Evolutionary conservation across 2,797 vertebrate species (phyloP).

Genomic region (Falco naumanni): DNA sequence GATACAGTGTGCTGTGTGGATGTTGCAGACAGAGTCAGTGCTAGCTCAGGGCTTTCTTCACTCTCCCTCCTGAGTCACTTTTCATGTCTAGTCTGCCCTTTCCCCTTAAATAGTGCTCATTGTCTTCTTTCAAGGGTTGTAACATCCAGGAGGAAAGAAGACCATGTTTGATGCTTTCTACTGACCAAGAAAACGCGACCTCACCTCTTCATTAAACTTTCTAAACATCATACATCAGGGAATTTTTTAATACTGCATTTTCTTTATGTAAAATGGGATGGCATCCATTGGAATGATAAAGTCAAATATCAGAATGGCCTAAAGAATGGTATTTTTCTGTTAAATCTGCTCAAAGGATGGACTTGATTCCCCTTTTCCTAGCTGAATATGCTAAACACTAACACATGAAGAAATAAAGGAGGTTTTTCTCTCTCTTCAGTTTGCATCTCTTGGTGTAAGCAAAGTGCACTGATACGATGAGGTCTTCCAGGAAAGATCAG

Average conservation of each 20-base stretch:
- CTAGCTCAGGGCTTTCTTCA: neutral
- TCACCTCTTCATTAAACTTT: neutral
- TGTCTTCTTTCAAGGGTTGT: neutral
- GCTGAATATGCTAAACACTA: neutral
- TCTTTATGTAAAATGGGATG: neutral
- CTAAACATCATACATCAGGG: neutral
- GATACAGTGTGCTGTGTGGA: neutral
- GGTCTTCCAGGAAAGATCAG: neutral
- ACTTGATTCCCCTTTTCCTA: neutral
- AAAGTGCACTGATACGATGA: neutral
- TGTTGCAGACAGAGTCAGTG: neutral
- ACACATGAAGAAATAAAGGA: neutral
- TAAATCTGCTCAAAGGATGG: neutral
- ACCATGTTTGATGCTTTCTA: accelerated
- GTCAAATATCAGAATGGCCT: neutral
- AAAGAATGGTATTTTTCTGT: neutral
- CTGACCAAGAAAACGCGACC: neutral
- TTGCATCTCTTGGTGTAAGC: neutral
- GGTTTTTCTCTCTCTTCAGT: neutral
- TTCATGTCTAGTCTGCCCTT: neutral
- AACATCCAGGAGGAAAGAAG: neutral
- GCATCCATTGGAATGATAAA: neutral
- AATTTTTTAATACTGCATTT: neutral
- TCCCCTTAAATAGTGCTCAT: neutral
- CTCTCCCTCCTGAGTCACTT: neutral